Conservation (phyloP, 2,113 vertebrate species). For the Bos javanicus region DNA sequence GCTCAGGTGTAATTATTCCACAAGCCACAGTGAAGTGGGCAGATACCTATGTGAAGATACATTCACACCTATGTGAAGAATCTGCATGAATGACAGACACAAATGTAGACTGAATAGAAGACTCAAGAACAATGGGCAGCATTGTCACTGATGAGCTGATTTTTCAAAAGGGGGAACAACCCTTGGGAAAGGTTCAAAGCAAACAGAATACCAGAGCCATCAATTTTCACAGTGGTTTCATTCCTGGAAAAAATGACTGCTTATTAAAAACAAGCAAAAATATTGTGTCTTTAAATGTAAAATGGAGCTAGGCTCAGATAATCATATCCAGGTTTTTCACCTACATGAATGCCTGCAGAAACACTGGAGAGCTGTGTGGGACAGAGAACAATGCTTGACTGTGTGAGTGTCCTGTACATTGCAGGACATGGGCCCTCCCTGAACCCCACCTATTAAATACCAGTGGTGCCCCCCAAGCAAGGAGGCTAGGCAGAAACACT, state of each 20-base stretch:
- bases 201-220: slow-evolving; percentile 14
- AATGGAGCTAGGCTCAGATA: background rate
- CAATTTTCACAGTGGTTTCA: slow-evolving; percentile 41
- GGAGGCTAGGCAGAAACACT: background rate
- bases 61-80: background rate
- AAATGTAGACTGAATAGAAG: background rate
- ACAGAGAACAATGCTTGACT: background rate
- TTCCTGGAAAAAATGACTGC: background rate
- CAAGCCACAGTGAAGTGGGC: background rate
- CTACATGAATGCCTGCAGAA: background rate
- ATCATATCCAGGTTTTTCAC: slow-evolving; percentile 40
- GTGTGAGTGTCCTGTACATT: background rate
- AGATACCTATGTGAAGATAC: background rate
- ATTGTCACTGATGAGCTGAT: background rate
- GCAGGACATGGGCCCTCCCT: background rate
- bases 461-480: background rate
- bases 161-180: slow-evolving; percentile 12
- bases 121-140: background rate
- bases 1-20: background rate
- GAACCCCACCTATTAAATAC: background rate
- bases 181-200: background rate
- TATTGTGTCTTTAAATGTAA: background rate
- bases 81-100: background rate
- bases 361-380: background rate
- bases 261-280: slow-evolving; percentile 23